Base-by-base conservation (phyloP, 2,888 invertebrate genomes). In the Cheilosia grossa region DNA sequence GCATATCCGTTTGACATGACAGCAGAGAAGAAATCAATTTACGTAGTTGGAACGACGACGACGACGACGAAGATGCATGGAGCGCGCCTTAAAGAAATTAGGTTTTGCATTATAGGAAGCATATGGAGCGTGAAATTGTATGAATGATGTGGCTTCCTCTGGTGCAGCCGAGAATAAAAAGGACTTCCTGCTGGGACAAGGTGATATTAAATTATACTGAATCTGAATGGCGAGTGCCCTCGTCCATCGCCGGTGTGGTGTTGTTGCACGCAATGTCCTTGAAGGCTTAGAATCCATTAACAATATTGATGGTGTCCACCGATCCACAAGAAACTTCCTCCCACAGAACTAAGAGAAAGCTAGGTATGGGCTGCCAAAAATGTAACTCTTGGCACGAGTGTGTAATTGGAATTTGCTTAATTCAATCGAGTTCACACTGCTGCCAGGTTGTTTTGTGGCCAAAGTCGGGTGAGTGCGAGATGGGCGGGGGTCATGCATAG, bases 111-210 rank as follows among this genome's bases (percentile, higher is more conserved):
- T 85, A 81, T 81, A 56, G 61, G 81, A 24, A 56, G 47, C 75
- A 85, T 81, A 85, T 85, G 85, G 81, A 81, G 81, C 77, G 81
- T 81, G 80, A 81, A 81, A 85, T 81, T 85, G 75, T 81, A 67
- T 77, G 81, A 85, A 85, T 66, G 51, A 75, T 85, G 66, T 72
- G 81, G 56, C 56, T 72, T 54, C 64, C 66, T 61, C 37, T 17
- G 49, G 40, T 15, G 40, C 37, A 49, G n/a, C 21, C 4, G 19
- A 37, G 10, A 51, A 63, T 53, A 66, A 47, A 64, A 77, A 53
- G 47, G 30, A 30, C 47, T 54, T 61, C 47, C 47, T 44, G 19
- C 5, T 49, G 37, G 13, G 37, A 53, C 40, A 33, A 53, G 33
- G 49, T 56, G 9, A 2, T 63, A 59, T 42, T 73, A 66, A 74